Evolutionary conservation across 2,113 vertebrate species (phyloP).

Genomic region (Rhynchomys soricoides): DNA sequence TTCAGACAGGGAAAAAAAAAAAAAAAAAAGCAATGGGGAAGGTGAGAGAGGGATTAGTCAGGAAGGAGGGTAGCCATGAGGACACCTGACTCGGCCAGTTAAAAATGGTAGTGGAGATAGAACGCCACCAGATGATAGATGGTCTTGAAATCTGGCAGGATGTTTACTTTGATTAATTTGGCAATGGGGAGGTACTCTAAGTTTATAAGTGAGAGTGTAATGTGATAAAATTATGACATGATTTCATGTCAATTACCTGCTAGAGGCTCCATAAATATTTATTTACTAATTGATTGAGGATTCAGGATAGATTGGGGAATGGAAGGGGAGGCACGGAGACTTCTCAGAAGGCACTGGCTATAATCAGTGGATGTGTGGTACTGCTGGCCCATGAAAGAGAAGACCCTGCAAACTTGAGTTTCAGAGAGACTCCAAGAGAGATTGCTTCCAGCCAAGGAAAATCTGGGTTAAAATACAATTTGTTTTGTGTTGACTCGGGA

Average conservation of each 20-base stretch:
- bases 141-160: slow-evolving; percentile 45
- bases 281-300: slow-evolving; percentile 60
- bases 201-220: slow-evolving; percentile 40
- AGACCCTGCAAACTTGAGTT: not conserved
- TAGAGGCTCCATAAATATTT: slow-evolving; percentile 67
- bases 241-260: slow-evolving; percentile 51
- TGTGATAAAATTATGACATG: slow-evolving; percentile 61
- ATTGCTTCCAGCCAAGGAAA: not conserved
- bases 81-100: not conserved
- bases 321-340: not conserved
- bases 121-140: not conserved
- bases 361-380: not conserved
- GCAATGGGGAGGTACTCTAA: slow-evolving; percentile 50
- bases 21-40: not conserved
- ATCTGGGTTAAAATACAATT: not conserved
- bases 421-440: not conserved
- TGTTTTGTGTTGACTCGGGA: not conserved
- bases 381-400: not conserved
- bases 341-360: not conserved
- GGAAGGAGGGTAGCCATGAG: not conserved
- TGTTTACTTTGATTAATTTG: slow-evolving; percentile 67
- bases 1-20: too few relatives aligned
- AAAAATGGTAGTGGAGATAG: not conserved
- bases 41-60: not conserved
- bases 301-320: slow-evolving; percentile 10